These are phyloP conservation scores for Bombus waltoni DNA, from an alignment of 1,140 invertebrate genomes.

Conservation along the genomic window DNA sequence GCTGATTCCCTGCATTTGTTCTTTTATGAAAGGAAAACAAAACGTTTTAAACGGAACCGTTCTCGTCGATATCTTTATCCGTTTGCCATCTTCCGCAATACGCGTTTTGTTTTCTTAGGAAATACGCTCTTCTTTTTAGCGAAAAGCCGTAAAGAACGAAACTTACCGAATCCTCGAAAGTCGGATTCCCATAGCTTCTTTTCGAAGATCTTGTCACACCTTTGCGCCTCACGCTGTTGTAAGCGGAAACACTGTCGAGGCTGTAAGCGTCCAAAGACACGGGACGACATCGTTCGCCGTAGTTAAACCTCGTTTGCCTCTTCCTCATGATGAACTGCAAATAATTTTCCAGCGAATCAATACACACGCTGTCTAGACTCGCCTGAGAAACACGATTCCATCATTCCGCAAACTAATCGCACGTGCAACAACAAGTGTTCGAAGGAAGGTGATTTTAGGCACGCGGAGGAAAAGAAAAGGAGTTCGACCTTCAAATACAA, in stretches of 20 bases:
- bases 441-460: not conserved
- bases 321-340: slow-evolving; percentile 88
- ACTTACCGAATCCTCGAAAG: slow-evolving; percentile 94
- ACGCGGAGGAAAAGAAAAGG: too few species aligned
- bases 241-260: slow-evolving; percentile 93
- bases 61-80: too few species aligned
- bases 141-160: not conserved
- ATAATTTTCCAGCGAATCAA: slow-evolving; percentile 43
- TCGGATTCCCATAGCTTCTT: slow-evolving; percentile 94
- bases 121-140: too few species aligned
- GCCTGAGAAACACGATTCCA: not conserved
- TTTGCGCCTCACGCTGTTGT: slow-evolving; percentile 89
- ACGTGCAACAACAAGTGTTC: not conserved
- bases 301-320: slow-evolving; percentile 86
- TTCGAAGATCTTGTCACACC: slow-evolving; percentile 90
- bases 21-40: not conserved
- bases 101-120: too few species aligned
- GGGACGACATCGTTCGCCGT: slow-evolving; percentile 93
- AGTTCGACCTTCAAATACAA: too few species aligned
- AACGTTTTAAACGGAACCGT: too few species aligned
- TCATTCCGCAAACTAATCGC: not conserved
- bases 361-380: too few species aligned
- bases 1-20: not conserved
- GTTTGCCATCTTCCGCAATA: too few species aligned
- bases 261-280: slow-evolving; percentile 94